Base-by-base conservation (phyloP, 2,888 invertebrate genomes). In the Scaptomyza flava region DNA sequence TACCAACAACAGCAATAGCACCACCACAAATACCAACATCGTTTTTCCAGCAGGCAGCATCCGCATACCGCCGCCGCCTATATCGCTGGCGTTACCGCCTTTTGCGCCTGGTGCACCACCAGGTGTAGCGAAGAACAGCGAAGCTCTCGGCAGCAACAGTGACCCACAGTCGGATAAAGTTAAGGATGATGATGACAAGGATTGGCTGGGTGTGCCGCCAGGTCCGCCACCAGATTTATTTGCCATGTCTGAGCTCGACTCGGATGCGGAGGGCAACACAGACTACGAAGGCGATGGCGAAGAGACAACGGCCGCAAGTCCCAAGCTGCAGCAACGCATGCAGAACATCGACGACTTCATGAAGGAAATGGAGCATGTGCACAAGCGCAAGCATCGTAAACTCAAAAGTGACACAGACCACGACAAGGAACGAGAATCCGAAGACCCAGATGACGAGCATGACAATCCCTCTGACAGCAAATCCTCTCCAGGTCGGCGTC, bases 311-410 rank as follows among this genome's bases (percentile, higher is more conserved):
- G 82, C 80, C 36, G 77, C 91, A 7, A 62, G 77, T 38, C 78
- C 58, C 67, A 87, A 58, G 0, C 91, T 97, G 34, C 97, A 97
- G 89, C 96, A 97, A 83, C 95, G 96, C 79, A 97, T 97, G 96
- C 97, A 98, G 92, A 97, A 97, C 87, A 96, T 98, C 20, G 98
- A 98, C 82, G 96, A 96, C 72, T 97, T 97, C 82, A 97, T 97
- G 96, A 96, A 96, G 89, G 97, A 97, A 93, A 97, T 96, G 96
- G 97, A 97, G 92, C 96, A 95, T 68, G 96, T 96, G 0, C 96
- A 96, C 77, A 95, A 95, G 87, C 96, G 96, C 90, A 94, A 95
- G 69, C 96, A 95, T 87, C 88, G 87, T 17, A 95, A 95, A 79
- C 92, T 94, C 77, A 94, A 94, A 17, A 75, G 68, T 3, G 85